These are phyloP conservation scores for Tetrax tetrax DNA, from an alignment of 2,113 vertebrate species.

Conservation along the genomic window DNA sequence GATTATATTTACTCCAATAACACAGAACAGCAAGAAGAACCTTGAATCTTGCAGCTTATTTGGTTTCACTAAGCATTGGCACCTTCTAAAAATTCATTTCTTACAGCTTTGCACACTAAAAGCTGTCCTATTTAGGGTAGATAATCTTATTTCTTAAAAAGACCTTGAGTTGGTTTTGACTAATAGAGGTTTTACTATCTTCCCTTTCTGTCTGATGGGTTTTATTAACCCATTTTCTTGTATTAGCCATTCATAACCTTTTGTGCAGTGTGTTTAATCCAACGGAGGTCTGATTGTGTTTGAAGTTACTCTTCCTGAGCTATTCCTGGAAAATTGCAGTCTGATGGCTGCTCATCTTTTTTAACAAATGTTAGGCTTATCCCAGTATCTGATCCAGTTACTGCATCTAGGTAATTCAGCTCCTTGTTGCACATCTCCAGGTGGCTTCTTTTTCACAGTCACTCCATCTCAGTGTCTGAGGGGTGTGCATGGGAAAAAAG, in stretches of 20 bases:
- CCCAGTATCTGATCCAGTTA: neutral
- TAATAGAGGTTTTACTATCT: neutral
- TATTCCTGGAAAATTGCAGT: neutral
- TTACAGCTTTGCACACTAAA: neutral
- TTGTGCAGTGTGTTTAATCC: neutral
- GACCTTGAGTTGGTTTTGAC: neutral
- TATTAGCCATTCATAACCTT: neutral
- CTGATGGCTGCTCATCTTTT: neutral
- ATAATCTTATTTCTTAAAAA: neutral
- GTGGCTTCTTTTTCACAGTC: neutral
- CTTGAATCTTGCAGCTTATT: neutral
- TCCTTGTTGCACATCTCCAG: neutral
- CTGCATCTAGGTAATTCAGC: neutral
- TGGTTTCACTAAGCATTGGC: neutral
- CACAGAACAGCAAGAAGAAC: neutral
- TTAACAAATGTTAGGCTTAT: neutral
- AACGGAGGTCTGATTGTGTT: neutral
- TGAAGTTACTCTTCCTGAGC: neutral
- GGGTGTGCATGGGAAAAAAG: neutral
- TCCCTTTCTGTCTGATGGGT: neutral
- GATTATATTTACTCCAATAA: neutral
- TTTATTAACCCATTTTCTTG: neutral
- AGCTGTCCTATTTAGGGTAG: neutral
- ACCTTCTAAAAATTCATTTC: neutral
- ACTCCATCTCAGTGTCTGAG: neutral